Evolutionary conservation across 2,113 vertebrate species (phyloP).

Genomic region (Myanophis thanlyinensis): DNA sequence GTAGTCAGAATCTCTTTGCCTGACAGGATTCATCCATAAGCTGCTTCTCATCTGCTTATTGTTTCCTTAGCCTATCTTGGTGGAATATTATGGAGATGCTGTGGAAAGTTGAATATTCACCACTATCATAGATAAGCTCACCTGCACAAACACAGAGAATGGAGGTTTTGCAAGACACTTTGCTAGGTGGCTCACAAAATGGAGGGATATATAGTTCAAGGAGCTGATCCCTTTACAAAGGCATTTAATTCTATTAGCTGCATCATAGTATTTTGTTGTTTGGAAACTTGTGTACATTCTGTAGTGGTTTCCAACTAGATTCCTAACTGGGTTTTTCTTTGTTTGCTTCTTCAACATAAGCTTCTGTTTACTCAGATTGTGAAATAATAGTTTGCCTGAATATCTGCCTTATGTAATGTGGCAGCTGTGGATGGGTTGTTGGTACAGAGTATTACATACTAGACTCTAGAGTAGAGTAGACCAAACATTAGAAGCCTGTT

Average conservation of each 20-base stretch:
- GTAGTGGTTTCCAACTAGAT: not conserved
- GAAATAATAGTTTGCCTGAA: not conserved
- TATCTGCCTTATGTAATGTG: slow-evolving; percentile 31
- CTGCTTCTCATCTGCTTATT: not conserved
- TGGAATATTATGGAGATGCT: not conserved
- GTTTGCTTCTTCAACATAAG: not conserved
- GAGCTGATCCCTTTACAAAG: not conserved
- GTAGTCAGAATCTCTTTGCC: not conserved
- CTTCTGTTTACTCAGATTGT: slow-evolving; percentile 22
- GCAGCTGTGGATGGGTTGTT: slow-evolving; percentile 33
- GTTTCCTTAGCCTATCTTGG: not conserved
- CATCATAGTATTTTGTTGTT: not conserved
- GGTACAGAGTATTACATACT: not conserved
- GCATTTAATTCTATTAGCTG: not conserved
- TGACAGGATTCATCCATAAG: not conserved
- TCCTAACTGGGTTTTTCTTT: not conserved
- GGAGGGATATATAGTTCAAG: not conserved
- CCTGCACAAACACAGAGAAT: not conserved
- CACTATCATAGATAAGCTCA: not conserved
- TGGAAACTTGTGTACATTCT: not conserved
- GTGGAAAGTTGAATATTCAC: not conserved
- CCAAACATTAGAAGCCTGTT: slow-evolving; percentile 14
- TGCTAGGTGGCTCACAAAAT: not conserved
- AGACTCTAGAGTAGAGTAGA: slow-evolving; percentile 27
- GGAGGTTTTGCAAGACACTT: not conserved